Conservation (phyloP, 2,888 invertebrate species). For the Gasteruption jaculator region DNA sequence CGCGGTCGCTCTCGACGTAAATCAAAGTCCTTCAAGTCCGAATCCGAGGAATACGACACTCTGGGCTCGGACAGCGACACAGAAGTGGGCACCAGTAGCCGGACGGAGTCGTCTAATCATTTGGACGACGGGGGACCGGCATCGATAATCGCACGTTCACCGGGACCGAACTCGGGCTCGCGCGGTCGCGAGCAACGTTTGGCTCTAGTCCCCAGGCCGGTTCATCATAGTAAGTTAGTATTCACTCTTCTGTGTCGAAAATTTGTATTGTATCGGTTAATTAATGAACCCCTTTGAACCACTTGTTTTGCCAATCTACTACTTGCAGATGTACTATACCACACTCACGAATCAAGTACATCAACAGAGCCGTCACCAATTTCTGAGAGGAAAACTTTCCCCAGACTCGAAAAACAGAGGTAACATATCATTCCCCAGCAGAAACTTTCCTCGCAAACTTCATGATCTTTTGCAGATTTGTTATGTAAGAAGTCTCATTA, state of each 20-base stretch:
- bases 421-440: too few relatives aligned
- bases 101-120: constrained; percentile 54
- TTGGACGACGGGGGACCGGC: constrained; percentile 52
- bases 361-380: constrained; percentile 56
- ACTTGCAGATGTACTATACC: constrained; percentile 49
- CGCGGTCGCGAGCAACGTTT: constrained; percentile 52
- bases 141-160: constrained; percentile 42
- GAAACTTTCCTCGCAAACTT: too few relatives aligned
- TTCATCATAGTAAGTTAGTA: constrained; percentile 62
- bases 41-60: constrained; percentile 59
- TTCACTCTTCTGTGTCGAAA: constrained; percentile 50
- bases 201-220: constrained; percentile 54
- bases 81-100: constrained; percentile 53
- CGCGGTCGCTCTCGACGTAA: constrained; percentile 52
- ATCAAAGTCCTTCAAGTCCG: constrained; percentile 56
- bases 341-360: constrained; percentile 55
- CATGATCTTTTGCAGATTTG: too few relatives aligned
- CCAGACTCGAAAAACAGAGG: constrained; percentile 48
- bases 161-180: constrained; percentile 48
- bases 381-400: constrained; percentile 53
- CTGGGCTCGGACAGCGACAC: constrained; percentile 57
- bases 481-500: too few relatives aligned
- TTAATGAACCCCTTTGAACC: constrained; percentile 20
- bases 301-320: constrained; percentile 13
- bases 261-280: too few relatives aligned